Base-by-base conservation (phyloP, 2,797 vertebrate species). In the Scyliorhinus canicula region DNA sequence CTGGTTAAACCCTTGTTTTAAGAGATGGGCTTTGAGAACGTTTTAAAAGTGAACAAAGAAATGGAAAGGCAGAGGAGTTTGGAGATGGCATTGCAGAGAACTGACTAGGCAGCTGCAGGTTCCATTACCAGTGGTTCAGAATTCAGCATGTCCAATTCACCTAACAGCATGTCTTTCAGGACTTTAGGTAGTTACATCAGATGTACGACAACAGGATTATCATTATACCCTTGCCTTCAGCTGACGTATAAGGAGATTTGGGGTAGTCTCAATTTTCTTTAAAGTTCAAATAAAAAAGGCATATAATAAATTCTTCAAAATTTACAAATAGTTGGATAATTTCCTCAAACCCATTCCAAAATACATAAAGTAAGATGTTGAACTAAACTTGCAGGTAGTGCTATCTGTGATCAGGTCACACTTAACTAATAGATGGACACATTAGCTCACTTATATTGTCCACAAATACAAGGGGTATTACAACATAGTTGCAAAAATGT, bases 241-340 rank as follows among this genome's bases (percentile, higher is more conserved):
- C 7, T 82, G 44, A 47, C 24, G 1, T 82, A 44, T 40, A 44
- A 82, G 24, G 8, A 60, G 35, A 57, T 44, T 91, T 26, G 12
- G 16, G 21, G 11, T 65, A 65, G 6, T 65, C 55, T 14, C 57
- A 40, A 44, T 63, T 65, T 91, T 3, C 3, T 65, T n/a, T 91
- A 40, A 40, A 60, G 63, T 35, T 44, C 2, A 19, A 91, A 91
- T 21, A 24, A 91, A 65, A 91, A 44, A 65, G 3, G 60, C 8
- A 65, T 26, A 65, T 91, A n/a, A n/a, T n/a, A 65, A 91, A 44
- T 44, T 63, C n/a, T 91, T 63, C 24, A 65, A 91, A 91, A 91
- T 26, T 91, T 91, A n/a, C n/a, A 65, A 91, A 40, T 60, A 16
- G 12, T 57, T 60, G 35, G 5, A n/a, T 16, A 57, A 14, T 40